These are phyloP conservation scores for Drosophila peninsularis DNA, from an alignment of 2,888 invertebrate species.

Conservation along the genomic window DNA sequence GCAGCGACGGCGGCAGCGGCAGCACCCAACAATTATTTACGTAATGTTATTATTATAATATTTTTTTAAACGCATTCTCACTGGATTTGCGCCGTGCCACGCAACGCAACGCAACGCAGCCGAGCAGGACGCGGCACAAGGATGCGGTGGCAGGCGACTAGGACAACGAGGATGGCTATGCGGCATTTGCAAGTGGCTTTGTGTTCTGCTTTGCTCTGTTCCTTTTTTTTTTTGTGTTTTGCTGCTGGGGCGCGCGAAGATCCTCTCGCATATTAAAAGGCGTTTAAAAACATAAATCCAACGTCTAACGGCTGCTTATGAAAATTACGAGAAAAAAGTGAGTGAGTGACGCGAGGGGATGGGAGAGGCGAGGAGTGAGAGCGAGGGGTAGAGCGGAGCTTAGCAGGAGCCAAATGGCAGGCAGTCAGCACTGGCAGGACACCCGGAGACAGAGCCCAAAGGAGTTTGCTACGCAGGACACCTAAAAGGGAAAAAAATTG, in stretches of 20 bases:
- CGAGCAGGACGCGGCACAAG: background rate
- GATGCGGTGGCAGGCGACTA: constrained; percentile 25
- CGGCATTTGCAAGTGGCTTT: constrained; percentile 79
- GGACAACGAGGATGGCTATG: constrained; percentile 55
- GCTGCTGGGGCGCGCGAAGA: constrained; percentile 58
- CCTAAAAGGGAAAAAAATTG: constrained; percentile 52
- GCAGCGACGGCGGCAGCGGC: constrained; percentile 23
- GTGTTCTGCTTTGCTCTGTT: constrained; percentile 48
- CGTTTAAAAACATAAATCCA: constrained; percentile 83
- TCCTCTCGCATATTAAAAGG: constrained; percentile 81
- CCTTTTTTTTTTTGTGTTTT: constrained; percentile 9
- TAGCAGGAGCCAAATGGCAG: constrained; percentile 56
- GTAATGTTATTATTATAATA: constrained; percentile 82
- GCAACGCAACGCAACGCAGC: constrained; percentile 5
- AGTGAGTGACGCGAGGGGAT: constrained; percentile 64
- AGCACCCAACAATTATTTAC: constrained; percentile 81
- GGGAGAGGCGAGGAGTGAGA: background rate
- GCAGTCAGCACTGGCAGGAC: constrained; percentile 26
- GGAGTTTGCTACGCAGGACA: constrained; percentile 70
- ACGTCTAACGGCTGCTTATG: constrained; percentile 82
- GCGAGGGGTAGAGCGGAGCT: constrained; percentile 28
- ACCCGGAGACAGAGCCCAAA: constrained; percentile 63
- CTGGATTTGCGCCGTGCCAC: constrained; percentile 66
- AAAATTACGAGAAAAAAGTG: constrained; percentile 81
- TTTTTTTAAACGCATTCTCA: constrained; percentile 81